phyloP scores from a whole-genome alignment of 2,113 vertebrate species.

The Gymnorhina tibicen region DNA sequence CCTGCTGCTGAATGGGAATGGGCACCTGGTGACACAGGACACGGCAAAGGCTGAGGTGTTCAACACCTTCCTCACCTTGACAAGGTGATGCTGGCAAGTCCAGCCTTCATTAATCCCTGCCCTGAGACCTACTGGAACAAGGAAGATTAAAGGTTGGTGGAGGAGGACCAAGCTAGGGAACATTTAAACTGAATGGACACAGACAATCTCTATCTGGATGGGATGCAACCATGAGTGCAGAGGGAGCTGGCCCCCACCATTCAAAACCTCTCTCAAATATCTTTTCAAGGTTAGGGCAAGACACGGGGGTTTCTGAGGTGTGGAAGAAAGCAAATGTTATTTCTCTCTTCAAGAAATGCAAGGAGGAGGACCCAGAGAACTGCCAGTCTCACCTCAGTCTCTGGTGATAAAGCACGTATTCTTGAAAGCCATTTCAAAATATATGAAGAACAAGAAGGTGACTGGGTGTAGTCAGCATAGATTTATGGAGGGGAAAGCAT shows the following conservation, averaged over 20 bases:
- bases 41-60: background rate
- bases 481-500: background rate
- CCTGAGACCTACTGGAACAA: background rate
- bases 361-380: background rate
- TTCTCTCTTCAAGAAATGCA: background rate
- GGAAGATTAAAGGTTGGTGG: background rate
- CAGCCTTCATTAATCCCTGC: background rate
- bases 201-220: background rate
- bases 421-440: background rate
- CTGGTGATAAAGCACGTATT: background rate
- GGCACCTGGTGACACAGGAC: background rate
- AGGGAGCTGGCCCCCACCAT: background rate
- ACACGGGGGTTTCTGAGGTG: background rate
- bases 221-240: background rate
- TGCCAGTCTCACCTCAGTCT: background rate
- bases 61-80: background rate
- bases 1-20: rapidly evolving
- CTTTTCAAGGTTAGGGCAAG: background rate
- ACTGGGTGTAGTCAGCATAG: background rate
- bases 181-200: background rate
- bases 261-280: background rate
- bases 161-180: background rate
- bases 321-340: background rate
- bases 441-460: background rate
- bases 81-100: background rate